Percentiles rank a stretch among this genome's conserved stretches.
phyloP scores from a whole-genome alignment of 2,113 vertebrate species.

The Balaeniceps rex region DNA sequence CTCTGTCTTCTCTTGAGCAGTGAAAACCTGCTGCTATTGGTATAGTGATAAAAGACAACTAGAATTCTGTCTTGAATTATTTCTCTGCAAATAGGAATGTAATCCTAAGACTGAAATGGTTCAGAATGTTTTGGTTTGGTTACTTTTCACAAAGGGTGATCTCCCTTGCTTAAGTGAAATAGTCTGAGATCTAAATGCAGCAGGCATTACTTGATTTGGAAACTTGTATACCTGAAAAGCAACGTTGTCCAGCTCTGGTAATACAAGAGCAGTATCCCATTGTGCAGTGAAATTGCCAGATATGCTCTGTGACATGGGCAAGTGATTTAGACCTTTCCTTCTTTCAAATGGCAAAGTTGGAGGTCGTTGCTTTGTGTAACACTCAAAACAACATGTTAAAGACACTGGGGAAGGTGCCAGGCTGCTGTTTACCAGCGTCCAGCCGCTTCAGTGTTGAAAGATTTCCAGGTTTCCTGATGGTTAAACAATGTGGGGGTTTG shows the following conservation, averaged over 20 bases:
- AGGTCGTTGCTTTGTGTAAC: neutral
- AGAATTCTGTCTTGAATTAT: neutral
- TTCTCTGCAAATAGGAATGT: neutral
- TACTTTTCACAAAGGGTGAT: neutral
- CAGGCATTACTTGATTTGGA: neutral
- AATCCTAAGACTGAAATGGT: neutral
- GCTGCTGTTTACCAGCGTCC: neutral
- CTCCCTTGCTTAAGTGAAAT: neutral
- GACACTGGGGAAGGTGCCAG: neutral
- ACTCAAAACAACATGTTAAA: neutral
- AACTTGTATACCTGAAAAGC: neutral
- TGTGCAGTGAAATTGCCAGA: neutral
- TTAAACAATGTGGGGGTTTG: neutral
- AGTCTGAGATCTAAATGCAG: neutral
- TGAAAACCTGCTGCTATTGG: neutral
- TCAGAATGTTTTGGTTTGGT: neutral
- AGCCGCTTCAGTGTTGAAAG: neutral
- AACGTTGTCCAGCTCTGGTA: neutral
- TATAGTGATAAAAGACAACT: neutral
- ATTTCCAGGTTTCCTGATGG: neutral
- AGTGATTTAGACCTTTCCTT: neutral
- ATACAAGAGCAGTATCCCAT: neutral
- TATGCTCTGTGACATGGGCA: neutral
- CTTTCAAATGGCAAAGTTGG: neutral
- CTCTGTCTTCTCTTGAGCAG: neutral